A percentile compares a stretch with the other conserved stretches of the same genome.
Conservation (phyloP, 2,888 invertebrate species). For the Lepidonotus clava region DNA sequence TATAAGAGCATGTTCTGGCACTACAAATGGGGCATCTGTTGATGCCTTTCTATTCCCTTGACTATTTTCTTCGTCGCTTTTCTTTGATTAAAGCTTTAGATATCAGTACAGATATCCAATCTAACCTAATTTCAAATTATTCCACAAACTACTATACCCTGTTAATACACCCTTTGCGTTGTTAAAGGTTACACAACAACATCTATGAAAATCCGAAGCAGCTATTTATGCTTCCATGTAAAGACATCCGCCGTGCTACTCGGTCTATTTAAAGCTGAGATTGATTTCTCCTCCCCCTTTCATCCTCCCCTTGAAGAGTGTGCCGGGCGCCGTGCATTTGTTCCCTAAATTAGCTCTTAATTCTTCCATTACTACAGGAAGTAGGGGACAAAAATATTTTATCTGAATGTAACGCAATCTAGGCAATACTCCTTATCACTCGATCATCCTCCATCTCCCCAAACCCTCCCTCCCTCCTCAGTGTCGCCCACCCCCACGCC, state of each 20-base stretch:
- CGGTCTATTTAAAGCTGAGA: not conserved
- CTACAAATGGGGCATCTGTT: too few relatives aligned
- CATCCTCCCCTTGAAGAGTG: not conserved
- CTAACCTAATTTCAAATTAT: too few relatives aligned
- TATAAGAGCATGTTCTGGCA: too few relatives aligned
- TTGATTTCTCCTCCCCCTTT: slow-evolving; percentile 23
- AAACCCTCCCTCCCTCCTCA: not conserved
- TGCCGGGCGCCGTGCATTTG: not conserved
- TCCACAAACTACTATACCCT: too few relatives aligned
- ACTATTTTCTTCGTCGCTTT: too few relatives aligned
- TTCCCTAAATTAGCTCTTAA: slow-evolving; percentile 18
- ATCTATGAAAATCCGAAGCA: not conserved
- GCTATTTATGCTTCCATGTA: not conserved
- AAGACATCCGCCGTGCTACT: not conserved
- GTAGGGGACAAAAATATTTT: not conserved
- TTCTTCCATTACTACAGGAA: slow-evolving; percentile 7
- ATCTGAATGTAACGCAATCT: not conserved
- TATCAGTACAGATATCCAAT: too few relatives aligned
- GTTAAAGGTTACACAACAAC: not conserved
- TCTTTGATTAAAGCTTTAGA: too few relatives aligned
- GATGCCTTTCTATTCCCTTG: too few relatives aligned
- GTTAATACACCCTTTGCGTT: too few relatives aligned
- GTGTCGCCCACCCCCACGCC: not conserved
- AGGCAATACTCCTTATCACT: not conserved
- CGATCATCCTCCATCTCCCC: not conserved